Base-by-base conservation (phyloP, 2,888 invertebrate genomes). In the Ennomos fuscantarius region DNA sequence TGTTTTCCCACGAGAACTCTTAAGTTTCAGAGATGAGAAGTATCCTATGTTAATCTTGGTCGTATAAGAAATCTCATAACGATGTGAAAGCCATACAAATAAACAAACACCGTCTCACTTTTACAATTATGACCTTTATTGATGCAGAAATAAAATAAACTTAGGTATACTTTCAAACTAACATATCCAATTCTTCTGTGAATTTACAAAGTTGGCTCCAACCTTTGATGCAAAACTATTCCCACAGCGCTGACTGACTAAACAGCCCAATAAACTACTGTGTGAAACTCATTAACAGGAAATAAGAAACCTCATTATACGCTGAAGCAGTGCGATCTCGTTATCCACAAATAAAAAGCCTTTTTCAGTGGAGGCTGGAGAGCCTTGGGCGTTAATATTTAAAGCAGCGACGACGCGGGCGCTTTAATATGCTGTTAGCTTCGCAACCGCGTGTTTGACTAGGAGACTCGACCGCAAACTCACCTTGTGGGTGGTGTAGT, bases 371-470 rank as follows among this genome's bases (percentile, higher is more conserved):
- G 73, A 68, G 79, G 74, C 74, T 69, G 66, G 70, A 60, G 66
- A 66, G 78, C 73, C 75, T 62, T 57, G 58, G 72, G 80, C 82
- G 82, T 87, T 84, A 87, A 88, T 88, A 88, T 87, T 87, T 84
- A 84, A 87, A 84, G 77, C 78, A 76, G 74, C 69, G 74, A 66
- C 71, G 80, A 82, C 83, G 80, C 81, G 80, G 81, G 74, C 74
- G 73, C 79, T 83, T 83, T 87, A 86, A 87, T 87, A 86, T 82
- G 84, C 85, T 86, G 84, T 87, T 86, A 84, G 81, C 78, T 64
- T 66, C 72, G 69, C 67, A 79, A 75, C 81, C 79, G 73, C 78
- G 71, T 72, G 72, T 77, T 79, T 77, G 73, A 74, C 76, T 78
- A 70, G 60, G 60, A 64, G 64, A 56, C 63, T 63, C 57, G 47